Percentiles rank a stretch among this genome's conserved stretches.
Conservation (phyloP, 1,140 invertebrate species). For the Drosophila persimilis region DNA sequence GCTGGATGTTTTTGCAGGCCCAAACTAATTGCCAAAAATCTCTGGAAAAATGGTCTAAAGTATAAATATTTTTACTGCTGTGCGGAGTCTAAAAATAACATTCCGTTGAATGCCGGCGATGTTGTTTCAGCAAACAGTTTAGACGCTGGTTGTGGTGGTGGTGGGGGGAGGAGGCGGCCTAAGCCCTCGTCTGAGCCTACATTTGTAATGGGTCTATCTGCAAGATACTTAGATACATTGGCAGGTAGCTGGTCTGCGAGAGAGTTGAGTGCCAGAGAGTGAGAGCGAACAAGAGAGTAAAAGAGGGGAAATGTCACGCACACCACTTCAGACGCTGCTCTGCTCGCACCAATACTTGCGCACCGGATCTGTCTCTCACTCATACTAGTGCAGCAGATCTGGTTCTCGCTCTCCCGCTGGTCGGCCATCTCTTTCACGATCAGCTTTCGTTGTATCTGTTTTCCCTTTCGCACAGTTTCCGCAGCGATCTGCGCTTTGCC, state of each 20-base stretch:
- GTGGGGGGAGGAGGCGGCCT: conserved; percentile 23
- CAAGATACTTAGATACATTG: conserved; percentile 30
- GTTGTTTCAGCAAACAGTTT: conserved; percentile 70
- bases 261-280: conserved; percentile 10
- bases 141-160: conserved; percentile 7
- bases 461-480: conserved; percentile 41
- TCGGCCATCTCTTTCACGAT: not conserved
- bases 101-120: conserved; percentile 7
- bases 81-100: conserved; percentile 53
- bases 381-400: conserved; percentile 31
- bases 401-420: conserved; percentile 6
- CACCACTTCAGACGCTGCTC: conserved; percentile 13
- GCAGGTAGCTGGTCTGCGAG: conserved; percentile 38
- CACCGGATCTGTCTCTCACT: conserved; percentile 29
- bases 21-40: conserved; percentile 71
- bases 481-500: conserved; percentile 38
- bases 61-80: conserved; percentile 26
- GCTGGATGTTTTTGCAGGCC: conserved; percentile 62
- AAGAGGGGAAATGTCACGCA: conserved; percentile 60
- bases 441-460: conserved; percentile 23
- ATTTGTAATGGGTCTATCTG: conserved; percentile 34
- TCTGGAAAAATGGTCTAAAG: conserved; percentile 47
- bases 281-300: not conserved
- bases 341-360: conserved; percentile 11
- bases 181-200: conserved; percentile 59